A percentile compares a stretch with the other conserved stretches of the same genome.
phyloP scores from a whole-genome alignment of 1,140 invertebrate genomes.

The Drosophila kikkawai region DNA sequence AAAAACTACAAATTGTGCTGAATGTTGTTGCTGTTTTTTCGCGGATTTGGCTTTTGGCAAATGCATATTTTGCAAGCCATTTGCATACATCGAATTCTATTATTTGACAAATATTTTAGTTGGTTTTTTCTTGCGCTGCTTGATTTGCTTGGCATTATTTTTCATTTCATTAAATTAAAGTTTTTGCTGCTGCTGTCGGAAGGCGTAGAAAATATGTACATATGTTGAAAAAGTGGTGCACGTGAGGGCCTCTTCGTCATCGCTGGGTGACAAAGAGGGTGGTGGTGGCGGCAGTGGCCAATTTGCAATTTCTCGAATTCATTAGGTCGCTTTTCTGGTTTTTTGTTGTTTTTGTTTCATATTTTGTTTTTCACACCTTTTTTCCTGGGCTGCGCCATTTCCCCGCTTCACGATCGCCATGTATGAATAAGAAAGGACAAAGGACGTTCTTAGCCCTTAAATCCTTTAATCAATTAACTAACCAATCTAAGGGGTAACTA shows the following conservation, averaged over 20 bases:
- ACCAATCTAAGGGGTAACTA: background rate
- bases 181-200: conserved; percentile 43
- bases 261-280: conserved; percentile 6
- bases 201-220: conserved; percentile 22
- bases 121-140: conserved; percentile 43
- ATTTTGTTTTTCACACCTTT: conserved; percentile 11
- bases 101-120: conserved; percentile 40
- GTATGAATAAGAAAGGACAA: background rate
- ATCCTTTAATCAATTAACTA: background rate
- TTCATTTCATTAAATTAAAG: conserved; percentile 77
- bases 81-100: conserved; percentile 64
- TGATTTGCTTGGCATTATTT: conserved; percentile 76
- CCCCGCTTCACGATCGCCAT: conserved; percentile 4
- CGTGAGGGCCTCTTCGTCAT: conserved; percentile 13
- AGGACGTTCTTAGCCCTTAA: background rate
- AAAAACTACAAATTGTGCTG: background rate
- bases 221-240: conserved; percentile 5
- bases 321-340: conserved; percentile 27
- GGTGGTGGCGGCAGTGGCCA: conserved; percentile 36
- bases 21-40: conserved; percentile 23
- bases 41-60: conserved; percentile 2
- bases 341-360: background rate
- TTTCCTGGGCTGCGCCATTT: conserved; percentile 4
- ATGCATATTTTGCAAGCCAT: conserved; percentile 59
- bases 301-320: conserved; percentile 46